Base-by-base conservation (phyloP, 2,888 invertebrate species). In the Tromatobia lineatoria region DNA sequence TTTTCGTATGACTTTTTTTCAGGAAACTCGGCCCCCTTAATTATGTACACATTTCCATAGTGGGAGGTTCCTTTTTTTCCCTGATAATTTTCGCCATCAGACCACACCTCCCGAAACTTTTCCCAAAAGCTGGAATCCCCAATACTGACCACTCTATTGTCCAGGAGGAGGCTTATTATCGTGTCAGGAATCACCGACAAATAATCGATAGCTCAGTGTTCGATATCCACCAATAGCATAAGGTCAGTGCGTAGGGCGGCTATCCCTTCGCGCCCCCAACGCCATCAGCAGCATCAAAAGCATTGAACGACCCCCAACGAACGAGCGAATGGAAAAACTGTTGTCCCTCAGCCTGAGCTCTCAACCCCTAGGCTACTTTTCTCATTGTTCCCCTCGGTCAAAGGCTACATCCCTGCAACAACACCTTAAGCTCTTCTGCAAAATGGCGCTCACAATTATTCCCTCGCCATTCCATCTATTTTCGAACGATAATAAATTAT, bases 151-250 rank as follows among this genome's bases (percentile, higher is more conserved):
- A 47, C 13, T 71, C 18, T 67, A 25, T 45, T 18, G 29, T 38
- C 34, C 20, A 20, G 20, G 15, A n/a, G n/a, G 59, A 89, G 80
- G 70, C 76, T 85, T 87, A 87, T 85, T 87, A 86, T 80, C 80
- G 73, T 77, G 78, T 83, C 85, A 82, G 81, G 86, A 89, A 90
- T 87, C 86, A 82, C 81, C 82, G 88, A 86, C 87, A 89, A 90
- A 90, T 90, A 90, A 90, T 90, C 90, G 90, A 90, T 90, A 90
- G 86, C 83, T 67, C 23, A 57, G 75, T 47, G 66, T 77, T 74
- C 69, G 85, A 87, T 88, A 85, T 87, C 80, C 87, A 90, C 90
- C 90, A 90, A 90, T 90, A 86, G 87, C 87, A 88, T 87, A 73
- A 81, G 80, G 84, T 76, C 82, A 76, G 76, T 38, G 86, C 75